Evolutionary conservation across 2,888 invertebrate species (phyloP).

Genomic region (Lathronympha strigana): DNA sequence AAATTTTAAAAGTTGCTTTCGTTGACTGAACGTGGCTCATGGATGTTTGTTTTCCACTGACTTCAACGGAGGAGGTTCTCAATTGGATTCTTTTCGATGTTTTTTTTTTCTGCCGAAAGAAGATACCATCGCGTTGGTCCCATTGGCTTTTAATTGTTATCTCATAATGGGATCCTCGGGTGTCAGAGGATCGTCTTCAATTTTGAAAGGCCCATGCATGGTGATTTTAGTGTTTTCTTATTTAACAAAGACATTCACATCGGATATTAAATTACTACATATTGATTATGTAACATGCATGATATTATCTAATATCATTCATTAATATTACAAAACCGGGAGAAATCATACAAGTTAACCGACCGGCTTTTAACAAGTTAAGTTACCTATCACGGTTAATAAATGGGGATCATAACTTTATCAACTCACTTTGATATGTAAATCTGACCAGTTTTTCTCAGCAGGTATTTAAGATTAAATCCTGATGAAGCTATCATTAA

Average conservation of each 20-base stretch:
- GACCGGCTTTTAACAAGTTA: conserved; percentile 41
- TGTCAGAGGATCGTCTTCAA: no score
- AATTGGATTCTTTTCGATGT: no score
- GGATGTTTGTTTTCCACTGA: no score
- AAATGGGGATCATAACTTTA: conserved; percentile 53
- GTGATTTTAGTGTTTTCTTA: no score
- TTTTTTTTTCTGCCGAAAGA: no score
- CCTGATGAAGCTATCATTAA: conserved; percentile 4
- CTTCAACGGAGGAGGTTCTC: no score
- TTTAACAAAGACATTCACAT: no score
- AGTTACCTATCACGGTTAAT: conserved; percentile 48
- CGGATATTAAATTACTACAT: not conserved
- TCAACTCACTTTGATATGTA: conserved; percentile 51
- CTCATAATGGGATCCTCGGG: no score
- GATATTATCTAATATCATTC: conserved; percentile 10
- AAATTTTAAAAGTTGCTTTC: not conserved
- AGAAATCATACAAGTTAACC: conserved; percentile 35
- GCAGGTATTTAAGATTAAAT: conserved; percentile 45
- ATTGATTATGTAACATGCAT: conserved; percentile 5
- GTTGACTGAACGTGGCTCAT: not conserved
- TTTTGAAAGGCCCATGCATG: no score
- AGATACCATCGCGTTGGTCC: no score
- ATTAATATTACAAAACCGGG: conserved; percentile 15
- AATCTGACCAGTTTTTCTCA: conserved; percentile 49
- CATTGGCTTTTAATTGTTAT: no score